These are phyloP conservation scores for Falco cherrug DNA, from an alignment of 2,797 vertebrate genomes.

Conservation along the genomic window DNA sequence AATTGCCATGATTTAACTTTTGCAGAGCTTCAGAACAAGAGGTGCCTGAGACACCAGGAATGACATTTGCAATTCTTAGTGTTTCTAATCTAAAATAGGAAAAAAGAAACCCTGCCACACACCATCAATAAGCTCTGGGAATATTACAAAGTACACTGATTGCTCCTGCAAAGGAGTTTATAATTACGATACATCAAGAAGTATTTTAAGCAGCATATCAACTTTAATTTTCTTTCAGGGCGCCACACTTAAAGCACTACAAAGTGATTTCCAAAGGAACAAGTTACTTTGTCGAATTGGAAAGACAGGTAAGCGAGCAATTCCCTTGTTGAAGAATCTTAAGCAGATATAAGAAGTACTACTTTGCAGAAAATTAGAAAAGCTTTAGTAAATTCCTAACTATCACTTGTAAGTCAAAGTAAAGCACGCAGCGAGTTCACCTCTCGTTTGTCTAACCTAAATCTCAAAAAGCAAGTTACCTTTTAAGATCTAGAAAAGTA, in stretches of 20 bases:
- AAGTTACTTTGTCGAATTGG: slow-evolving; percentile 70
- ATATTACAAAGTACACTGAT: background rate
- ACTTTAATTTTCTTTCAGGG: slow-evolving; percentile 31
- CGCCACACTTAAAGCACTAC: slow-evolving; percentile 71
- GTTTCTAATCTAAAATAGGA: background rate
- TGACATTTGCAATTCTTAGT: background rate
- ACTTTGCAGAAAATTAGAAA: background rate
- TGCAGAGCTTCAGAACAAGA: background rate
- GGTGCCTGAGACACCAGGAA: background rate
- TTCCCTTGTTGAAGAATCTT: background rate
- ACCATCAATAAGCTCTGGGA: background rate
- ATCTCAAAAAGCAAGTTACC: background rate
- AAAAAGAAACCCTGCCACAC: background rate
- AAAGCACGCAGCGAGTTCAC: background rate
- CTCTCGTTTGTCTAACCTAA: background rate
- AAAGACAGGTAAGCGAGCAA: slow-evolving; percentile 70
- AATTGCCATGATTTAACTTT: background rate
- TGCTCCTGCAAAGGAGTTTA: background rate
- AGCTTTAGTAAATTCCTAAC: background rate
- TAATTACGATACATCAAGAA: background rate
- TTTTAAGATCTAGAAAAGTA: background rate
- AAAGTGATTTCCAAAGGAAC: slow-evolving; percentile 55
- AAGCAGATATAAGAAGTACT: background rate
- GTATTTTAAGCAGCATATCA: background rate
- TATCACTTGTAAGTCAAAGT: background rate